Percentiles rank a stretch among this genome's conserved stretches.
phyloP scores from a whole-genome alignment of 2,888 invertebrate genomes.

The Altica lythri region DNA sequence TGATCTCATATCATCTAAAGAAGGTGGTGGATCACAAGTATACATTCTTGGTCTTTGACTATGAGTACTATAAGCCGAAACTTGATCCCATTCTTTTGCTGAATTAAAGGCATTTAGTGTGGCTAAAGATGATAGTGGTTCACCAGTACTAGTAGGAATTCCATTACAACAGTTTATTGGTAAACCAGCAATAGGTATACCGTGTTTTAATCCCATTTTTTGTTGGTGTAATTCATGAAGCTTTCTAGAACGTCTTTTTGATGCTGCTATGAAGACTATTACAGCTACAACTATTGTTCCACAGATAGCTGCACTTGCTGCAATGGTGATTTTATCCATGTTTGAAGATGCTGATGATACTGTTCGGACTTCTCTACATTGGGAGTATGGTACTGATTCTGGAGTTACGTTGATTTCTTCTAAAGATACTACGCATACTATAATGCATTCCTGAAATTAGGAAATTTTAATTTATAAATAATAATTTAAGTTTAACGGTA shows the following conservation, averaged over 20 bases:
- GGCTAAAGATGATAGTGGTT: constrained; percentile 80
- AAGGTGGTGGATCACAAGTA: constrained; percentile 67
- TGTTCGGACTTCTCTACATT: constrained; percentile 88
- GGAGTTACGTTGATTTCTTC: constrained; percentile 89
- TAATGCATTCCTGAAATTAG: constrained; percentile 77
- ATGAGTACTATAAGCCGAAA: constrained; percentile 88
- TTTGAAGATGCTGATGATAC: constrained; percentile 82
- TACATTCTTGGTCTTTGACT: constrained; percentile 88
- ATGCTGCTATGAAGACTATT: constrained; percentile 86
- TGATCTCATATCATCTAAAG: constrained; percentile 75
- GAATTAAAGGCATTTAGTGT: constrained; percentile 84
- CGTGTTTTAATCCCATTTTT: constrained; percentile 63
- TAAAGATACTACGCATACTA: constrained; percentile 89
- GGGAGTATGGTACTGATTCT: constrained; percentile 81
- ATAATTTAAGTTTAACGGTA: background rate
- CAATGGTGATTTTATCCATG: constrained; percentile 95
- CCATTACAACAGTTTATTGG: constrained; percentile 81
- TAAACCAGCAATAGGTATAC: constrained; percentile 72
- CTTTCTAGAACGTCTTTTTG: constrained; percentile 77
- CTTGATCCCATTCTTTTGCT: constrained; percentile 87
- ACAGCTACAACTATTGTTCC: constrained; percentile 90
- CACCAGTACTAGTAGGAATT: constrained; percentile 75
- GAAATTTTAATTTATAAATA: constrained; percentile 11
- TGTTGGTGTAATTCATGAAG: constrained; percentile 73
- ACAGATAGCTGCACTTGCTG: constrained; percentile 90